These are phyloP conservation scores for Nerophis ophidion DNA, from an alignment of 2,113 vertebrate species.

Conservation along the genomic window DNA sequence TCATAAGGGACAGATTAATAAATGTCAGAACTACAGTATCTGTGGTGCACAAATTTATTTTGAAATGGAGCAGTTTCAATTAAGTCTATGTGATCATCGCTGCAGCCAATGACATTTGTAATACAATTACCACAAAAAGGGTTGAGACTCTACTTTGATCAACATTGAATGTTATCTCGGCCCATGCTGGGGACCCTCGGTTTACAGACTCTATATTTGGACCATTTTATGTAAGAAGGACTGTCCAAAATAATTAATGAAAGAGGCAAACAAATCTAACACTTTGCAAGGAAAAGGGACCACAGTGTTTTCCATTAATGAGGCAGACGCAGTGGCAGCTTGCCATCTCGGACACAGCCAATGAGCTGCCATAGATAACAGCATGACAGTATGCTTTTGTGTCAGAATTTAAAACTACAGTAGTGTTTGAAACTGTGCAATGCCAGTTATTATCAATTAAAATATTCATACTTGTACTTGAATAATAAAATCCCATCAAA, in stretches of 20 bases:
- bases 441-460: too few relatives aligned
- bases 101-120: too few relatives aligned
- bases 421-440: too few relatives aligned
- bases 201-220: neutral
- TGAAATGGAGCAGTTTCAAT: neutral
- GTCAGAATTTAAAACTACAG: too few relatives aligned
- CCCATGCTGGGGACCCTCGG: too few relatives aligned
- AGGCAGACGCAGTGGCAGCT: slow-evolving; percentile 1
- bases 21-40: too few relatives aligned
- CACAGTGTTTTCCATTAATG: neutral
- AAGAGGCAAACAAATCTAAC: neutral
- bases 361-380: slow-evolving; percentile 7
- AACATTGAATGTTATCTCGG: neutral
- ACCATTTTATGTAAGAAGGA: neutral
- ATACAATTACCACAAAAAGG: too few relatives aligned
- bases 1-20: too few relatives aligned
- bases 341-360: neutral
- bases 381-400: neutral
- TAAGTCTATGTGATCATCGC: neutral
- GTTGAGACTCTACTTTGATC: too few relatives aligned
- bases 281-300: neutral
- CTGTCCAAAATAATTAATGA: neutral
- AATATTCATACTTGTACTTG: too few relatives aligned
- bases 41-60: neutral
- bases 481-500: too few relatives aligned